phyloP scores from a whole-genome alignment of 2,797 vertebrate species.

The Chelidonichthys spinosus region DNA sequence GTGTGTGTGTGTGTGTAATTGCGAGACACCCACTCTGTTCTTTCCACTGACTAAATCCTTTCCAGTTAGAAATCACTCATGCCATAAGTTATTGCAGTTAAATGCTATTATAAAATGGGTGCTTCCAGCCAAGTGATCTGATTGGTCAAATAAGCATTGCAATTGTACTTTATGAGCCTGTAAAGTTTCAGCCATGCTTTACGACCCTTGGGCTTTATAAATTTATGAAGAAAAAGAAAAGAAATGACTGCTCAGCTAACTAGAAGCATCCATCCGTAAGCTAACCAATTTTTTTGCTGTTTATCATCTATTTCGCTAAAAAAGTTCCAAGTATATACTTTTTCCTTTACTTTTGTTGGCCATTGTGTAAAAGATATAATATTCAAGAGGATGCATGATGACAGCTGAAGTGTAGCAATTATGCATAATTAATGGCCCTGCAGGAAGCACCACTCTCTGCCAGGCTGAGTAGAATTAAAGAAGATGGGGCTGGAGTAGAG shows the following conservation, averaged over 20 bases:
- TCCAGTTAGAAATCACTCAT: conserved; percentile 77
- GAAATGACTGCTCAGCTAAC: conserved; percentile 72
- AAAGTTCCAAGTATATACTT: conserved; percentile 28
- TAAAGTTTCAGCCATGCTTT: conserved; percentile 79
- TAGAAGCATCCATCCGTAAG: conserved; percentile 48
- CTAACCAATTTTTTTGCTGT: conserved; percentile 36
- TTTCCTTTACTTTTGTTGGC: conserved; percentile 21
- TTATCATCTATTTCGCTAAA: conserved; percentile 45
- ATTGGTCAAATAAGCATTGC: conserved; percentile 85
- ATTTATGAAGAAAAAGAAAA: conserved; percentile 63
- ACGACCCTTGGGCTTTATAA: conserved; percentile 78
- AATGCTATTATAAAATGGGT: conserved; percentile 81
- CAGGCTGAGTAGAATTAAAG: conserved; percentile 64
- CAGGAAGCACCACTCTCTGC: conserved; percentile 56
- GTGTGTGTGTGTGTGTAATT: conserved; percentile 10
- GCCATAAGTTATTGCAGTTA: conserved; percentile 84
- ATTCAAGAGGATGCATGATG: conserved; percentile 50
- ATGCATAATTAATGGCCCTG: conserved; percentile 72
- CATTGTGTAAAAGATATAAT: conserved; percentile 49
- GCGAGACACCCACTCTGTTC: conserved; percentile 46
- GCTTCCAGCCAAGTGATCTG: conserved; percentile 79
- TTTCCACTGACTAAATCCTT: conserved; percentile 72
- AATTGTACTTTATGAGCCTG: conserved; percentile 80
- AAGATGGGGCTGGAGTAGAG: conserved; percentile 52
- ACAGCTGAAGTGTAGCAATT: conserved; percentile 67